Conservation (phyloP, 2,113 vertebrate species). For the Percopsis transmontana region DNA sequence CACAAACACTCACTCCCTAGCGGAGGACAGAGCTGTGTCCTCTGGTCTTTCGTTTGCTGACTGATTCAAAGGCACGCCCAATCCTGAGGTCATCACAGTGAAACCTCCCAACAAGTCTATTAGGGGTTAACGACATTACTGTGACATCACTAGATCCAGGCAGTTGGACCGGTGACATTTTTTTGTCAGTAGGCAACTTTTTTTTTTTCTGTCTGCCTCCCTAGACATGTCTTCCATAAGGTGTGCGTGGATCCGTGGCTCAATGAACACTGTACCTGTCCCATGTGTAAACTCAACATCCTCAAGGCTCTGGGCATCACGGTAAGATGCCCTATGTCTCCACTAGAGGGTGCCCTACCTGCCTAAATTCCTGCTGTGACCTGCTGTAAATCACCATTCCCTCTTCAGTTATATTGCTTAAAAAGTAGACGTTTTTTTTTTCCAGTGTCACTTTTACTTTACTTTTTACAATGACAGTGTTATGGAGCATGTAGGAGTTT, state of each 20-base stretch:
- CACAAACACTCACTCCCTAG: not conserved
- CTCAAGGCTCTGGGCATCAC: conserved; percentile 95
- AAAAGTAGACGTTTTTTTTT: no score
- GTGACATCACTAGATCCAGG: no score
- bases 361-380: not conserved
- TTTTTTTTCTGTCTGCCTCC: conserved; percentile 21
- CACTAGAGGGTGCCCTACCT: not conserved
- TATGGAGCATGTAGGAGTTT: no score
- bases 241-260: conserved; percentile 97
- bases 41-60: no score
- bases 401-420: no score
- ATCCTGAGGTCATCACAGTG: no score
- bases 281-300: conserved; percentile 99
- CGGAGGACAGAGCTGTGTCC: no score
- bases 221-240: conserved; percentile 97
- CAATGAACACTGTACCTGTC: conserved; percentile 96
- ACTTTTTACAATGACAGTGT: no score
- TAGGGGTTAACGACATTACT: no score
- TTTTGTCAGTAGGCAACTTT: not conserved
- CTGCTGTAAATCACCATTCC: not conserved
- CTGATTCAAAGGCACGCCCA: no score
- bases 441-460: no score
- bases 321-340: conserved; percentile 77
- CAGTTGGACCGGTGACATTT: not conserved
- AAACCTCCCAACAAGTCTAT: no score